Base-by-base conservation (phyloP, 1,140 invertebrate species). In the Drosophila orosa region DNA sequence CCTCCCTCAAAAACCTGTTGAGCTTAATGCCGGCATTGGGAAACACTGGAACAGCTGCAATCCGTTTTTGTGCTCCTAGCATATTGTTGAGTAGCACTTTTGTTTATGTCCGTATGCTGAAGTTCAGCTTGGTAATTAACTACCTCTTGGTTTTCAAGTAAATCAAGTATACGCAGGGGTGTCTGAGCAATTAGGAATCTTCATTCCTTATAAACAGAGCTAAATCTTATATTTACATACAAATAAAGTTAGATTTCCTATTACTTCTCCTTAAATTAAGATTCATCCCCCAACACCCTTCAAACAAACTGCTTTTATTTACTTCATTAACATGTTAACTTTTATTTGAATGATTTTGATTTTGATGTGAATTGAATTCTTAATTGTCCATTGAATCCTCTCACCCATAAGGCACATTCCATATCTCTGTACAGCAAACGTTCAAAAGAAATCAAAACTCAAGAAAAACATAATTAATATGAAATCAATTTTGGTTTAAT, bases 401-500 rank as follows among this genome's bases (percentile, higher is more conserved):
- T 47, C 67, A 69, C 27, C 50, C 42, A 27, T 69, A 71, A 71
- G 65, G 67, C 67, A 71, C 67, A 57, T 45, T 71, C 65, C 65
- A n/a, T 37, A 5, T 33, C 4, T 69, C 45, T 69, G 17, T 69
- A 56, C 50, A 69, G 25, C n/a, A 57, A 61, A 62, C 39, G 7
- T 33, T 27, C 13, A 25, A 45, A 25, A 9, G 0, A 67, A 48
- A 42, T 33, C 40, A 50, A 7, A 67, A 66, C 29, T 22, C 29
- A 52, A 37, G 9, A 12, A 13, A 72, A 40, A 10, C 33, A 8
- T 17, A 19, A 27, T 39, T 3, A 48, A 68, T 45, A 22, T 35
- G 29, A 59, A 72, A 71, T 72, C n/a, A 40, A 47, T 79, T 25
- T 37, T 17, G 52, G 17, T 80, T 79, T 63, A 79, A 73, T 73